Evolutionary conservation across 2,888 invertebrate genomes (phyloP).

Genomic region (Neria commutata): DNA sequence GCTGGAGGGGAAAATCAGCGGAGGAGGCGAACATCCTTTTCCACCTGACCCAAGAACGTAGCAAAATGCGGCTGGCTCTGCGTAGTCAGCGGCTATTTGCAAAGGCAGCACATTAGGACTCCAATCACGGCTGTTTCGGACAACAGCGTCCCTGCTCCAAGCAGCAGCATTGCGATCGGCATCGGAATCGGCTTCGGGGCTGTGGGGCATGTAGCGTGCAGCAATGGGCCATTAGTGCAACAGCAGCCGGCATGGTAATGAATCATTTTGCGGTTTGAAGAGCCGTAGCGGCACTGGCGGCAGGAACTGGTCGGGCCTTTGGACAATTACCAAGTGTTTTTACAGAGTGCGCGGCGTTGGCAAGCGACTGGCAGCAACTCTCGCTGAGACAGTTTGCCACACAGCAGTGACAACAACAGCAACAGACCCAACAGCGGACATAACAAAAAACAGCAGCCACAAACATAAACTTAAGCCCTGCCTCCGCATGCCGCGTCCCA

Average conservation of each 20-base stretch:
- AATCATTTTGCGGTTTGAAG: conserved; percentile 36
- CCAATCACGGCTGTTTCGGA: too few species aligned
- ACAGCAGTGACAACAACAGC: not conserved
- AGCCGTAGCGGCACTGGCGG: conserved; percentile 24
- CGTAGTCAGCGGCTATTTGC: too few species aligned
- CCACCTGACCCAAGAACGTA: too few species aligned
- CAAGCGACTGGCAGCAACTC: conserved; percentile 2
- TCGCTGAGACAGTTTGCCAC: not conserved
- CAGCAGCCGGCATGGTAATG: conserved; percentile 29
- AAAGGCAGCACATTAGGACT: too few species aligned
- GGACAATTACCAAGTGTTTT: conserved; percentile 7
- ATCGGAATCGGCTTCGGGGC: too few species aligned
- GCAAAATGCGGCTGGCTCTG: too few species aligned
- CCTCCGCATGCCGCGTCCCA: conserved; percentile 1
- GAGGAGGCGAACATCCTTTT: too few species aligned
- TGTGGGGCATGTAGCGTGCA: too few species aligned
- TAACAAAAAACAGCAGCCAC: not conserved
- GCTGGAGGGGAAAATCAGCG: too few species aligned
- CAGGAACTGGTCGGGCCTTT: not conserved
- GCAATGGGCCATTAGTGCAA: conserved; percentile 19
- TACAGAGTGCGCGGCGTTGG: not conserved
- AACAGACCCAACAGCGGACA: not conserved
- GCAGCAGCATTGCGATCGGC: too few species aligned
- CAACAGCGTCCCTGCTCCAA: too few species aligned
- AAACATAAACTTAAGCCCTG: not conserved